Conservation (phyloP, 2,888 invertebrate genomes). For the Philereme transversata region DNA sequence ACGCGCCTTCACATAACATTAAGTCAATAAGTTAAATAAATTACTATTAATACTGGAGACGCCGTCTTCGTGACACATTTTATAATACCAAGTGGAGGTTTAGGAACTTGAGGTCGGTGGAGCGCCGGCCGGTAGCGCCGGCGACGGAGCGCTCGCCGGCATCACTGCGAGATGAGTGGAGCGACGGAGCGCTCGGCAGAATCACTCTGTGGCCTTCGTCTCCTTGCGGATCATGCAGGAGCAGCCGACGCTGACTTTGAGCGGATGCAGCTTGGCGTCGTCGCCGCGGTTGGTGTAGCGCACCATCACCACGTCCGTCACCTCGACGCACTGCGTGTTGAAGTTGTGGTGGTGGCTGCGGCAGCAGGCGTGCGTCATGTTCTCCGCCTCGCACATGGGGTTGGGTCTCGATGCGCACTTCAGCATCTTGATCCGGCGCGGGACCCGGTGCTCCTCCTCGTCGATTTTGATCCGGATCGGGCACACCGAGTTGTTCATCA, state of each 20-base stretch:
- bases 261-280: constrained; percentile 35
- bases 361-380: constrained; percentile 67
- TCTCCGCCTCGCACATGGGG: constrained; percentile 58
- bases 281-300: constrained; percentile 46
- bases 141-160: constrained; percentile 30
- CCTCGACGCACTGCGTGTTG: constrained; percentile 69
- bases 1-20: constrained; percentile 11
- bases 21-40: constrained; percentile 27
- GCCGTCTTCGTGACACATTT: constrained; percentile 6
- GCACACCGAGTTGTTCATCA: constrained; percentile 67
- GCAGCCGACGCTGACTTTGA: constrained; percentile 72
- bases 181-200: constrained; percentile 45
- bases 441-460: constrained; percentile 60
- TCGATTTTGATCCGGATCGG: constrained; percentile 63
- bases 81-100: constrained; percentile 9
- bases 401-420: constrained; percentile 61
- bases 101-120: constrained; percentile 34
- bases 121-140: constrained; percentile 39
- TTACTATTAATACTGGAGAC: constrained; percentile 22
- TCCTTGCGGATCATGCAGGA: constrained; percentile 64
- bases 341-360: constrained; percentile 57
- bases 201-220: constrained; percentile 42
- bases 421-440: constrained; percentile 69
- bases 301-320: constrained; percentile 71
- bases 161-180: no score